These are phyloP conservation scores for Enteromius unitaeniatus DNA, from an alignment of 2,797 vertebrate genomes.

Conservation along the genomic window DNA sequence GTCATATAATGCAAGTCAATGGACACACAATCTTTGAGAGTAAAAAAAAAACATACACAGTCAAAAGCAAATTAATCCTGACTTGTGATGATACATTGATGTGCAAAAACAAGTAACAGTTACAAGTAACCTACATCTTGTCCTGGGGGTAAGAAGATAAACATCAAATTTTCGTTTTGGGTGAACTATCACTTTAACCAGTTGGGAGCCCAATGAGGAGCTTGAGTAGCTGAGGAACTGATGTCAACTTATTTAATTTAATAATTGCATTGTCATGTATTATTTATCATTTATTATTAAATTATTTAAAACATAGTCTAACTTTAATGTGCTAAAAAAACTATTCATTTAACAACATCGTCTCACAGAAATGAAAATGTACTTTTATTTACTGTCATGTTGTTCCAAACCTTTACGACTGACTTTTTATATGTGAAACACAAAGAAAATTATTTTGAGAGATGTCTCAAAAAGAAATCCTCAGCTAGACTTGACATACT, in stretches of 20 bases:
- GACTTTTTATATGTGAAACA: background rate
- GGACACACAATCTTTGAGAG: too few relatives aligned
- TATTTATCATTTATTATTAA: background rate
- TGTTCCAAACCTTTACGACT: background rate
- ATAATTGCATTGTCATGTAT: background rate
- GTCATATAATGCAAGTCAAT: too few relatives aligned
- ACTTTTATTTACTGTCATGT: background rate
- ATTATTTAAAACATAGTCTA: background rate
- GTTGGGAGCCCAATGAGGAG: background rate
- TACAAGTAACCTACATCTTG: too few relatives aligned
- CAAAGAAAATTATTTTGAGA: background rate
- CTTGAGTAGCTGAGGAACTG: too few relatives aligned
- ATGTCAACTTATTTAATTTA: background rate
- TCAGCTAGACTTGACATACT: background rate
- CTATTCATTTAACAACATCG: background rate
- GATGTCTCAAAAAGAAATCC: background rate
- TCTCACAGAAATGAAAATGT: too few relatives aligned
- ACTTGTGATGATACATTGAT: too few relatives aligned
- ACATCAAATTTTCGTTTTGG: too few relatives aligned
- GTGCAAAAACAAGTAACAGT: too few relatives aligned
- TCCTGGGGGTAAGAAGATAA: too few relatives aligned
- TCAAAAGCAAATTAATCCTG: too few relatives aligned
- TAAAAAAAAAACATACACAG: too few relatives aligned
- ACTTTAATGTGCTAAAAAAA: background rate
- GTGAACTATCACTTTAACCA: background rate